Evolutionary conservation across 2,797 vertebrate genomes (phyloP).

Genomic region (Cyclura pinguis): DNA sequence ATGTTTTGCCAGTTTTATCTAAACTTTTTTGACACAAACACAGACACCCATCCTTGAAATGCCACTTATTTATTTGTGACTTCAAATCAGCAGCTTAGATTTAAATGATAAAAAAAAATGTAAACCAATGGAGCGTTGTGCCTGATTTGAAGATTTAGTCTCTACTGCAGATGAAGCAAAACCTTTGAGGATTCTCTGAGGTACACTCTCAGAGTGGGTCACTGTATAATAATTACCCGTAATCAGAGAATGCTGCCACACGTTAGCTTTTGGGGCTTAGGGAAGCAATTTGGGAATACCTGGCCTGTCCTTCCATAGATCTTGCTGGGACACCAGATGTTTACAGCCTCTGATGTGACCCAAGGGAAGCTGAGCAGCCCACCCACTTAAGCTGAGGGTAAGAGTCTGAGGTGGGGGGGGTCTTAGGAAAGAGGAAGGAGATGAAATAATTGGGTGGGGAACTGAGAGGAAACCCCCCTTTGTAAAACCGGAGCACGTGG

Average conservation of each 20-base stretch:
- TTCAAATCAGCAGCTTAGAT: slow-evolving; percentile 4
- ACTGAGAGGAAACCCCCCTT: background rate
- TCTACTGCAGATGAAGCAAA: slow-evolving; percentile 36
- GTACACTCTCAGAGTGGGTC: slow-evolving; percentile 33
- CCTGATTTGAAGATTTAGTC: slow-evolving; percentile 37
- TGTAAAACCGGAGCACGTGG: slow-evolving; percentile 7
- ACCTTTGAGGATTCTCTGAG: slow-evolving; percentile 16
- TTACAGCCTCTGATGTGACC: slow-evolving; percentile 46
- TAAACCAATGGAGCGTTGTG: background rate
- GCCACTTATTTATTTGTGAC: background rate
- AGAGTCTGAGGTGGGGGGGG: background rate
- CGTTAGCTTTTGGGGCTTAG: slow-evolving; percentile 21
- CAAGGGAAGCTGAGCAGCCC: background rate
- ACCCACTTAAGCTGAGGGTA: background rate
- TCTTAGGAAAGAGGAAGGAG: slow-evolving; percentile 6
- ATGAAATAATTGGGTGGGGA: background rate
- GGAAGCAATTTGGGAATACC: slow-evolving; percentile 51
- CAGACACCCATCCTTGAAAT: background rate
- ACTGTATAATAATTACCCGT: slow-evolving; percentile 55
- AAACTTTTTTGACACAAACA: background rate
- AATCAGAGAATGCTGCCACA: slow-evolving; percentile 52
- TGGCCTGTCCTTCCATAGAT: slow-evolving; percentile 13
- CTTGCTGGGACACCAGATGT: slow-evolving; percentile 22
- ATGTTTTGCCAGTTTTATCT: background rate
- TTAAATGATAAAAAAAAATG: background rate